Evolutionary conservation across 92 coral and sea anemone species (phyloP).

Genomic region (Actinernus sp.): DNA sequence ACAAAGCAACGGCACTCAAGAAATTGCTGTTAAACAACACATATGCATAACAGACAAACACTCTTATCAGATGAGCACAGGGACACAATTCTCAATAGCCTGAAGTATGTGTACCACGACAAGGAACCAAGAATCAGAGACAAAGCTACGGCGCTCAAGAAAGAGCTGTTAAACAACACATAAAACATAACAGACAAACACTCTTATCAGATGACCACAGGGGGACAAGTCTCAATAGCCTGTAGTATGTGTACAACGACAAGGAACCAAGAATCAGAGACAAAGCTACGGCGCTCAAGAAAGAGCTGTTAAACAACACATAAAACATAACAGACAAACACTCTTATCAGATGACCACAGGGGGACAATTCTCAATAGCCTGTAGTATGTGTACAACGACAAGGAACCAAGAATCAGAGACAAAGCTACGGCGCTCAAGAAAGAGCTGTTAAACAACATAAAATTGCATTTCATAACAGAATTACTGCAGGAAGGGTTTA

Average conservation of each 20-base stretch:
- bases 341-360: conserved; percentile 56
- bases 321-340: no score
- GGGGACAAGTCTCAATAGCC: conserved; percentile 63
- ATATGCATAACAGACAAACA: conserved; percentile 29
- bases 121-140: conserved; percentile 82
- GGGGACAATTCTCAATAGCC: conserved; percentile 64
- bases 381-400: conserved; percentile 79
- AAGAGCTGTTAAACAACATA: no score
- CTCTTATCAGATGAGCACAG: conserved; percentile 56
- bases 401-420: conserved; percentile 82
- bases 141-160: conserved; percentile 69
- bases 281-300: conserved; percentile 69
- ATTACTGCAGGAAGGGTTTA: no score
- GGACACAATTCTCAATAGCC: conserved; percentile 65
- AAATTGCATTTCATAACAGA: no score
- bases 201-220: conserved; percentile 56
- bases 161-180: no score
- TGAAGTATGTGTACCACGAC: conserved; percentile 79
- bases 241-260: conserved; percentile 79
- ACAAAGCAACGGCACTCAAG: conserved; percentile 69
- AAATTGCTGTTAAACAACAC: no score
- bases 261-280: conserved; percentile 82
- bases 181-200: no score
- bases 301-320: no score
- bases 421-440: conserved; percentile 69